Conservation (phyloP, 1,140 invertebrate species). For the Meloidogyne floridensis region DNA sequence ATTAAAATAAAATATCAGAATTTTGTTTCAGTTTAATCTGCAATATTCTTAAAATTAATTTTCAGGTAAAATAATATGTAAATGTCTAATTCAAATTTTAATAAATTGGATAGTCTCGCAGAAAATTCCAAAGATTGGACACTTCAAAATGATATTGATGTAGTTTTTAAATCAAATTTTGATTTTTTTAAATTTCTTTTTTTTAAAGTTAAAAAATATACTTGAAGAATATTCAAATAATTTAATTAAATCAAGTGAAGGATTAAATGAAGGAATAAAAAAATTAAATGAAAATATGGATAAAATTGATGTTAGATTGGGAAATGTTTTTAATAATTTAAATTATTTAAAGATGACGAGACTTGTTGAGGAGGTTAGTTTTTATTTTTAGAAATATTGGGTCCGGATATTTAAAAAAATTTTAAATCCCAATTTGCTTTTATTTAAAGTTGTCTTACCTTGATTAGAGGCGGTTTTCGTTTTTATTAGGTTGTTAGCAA, state of each 20-base stretch:
- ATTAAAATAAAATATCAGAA: too few species aligned
- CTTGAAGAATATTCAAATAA: conserved; percentile 5
- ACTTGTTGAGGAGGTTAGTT: neutral
- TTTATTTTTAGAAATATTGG: neutral
- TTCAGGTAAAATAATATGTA: neutral
- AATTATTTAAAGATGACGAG: neutral
- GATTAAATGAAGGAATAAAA: neutral
- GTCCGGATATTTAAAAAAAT: neutral
- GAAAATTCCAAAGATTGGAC: neutral
- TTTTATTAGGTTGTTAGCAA: too few species aligned
- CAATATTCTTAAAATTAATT: neutral
- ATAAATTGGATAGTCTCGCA: neutral
- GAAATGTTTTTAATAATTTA: neutral
- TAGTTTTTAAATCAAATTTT: neutral
- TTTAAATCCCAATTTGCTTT: neutral
- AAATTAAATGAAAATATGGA: neutral
- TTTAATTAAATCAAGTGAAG: neutral
- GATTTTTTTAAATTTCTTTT: neutral
- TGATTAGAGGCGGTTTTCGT: too few species aligned
- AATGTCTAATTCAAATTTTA: neutral
- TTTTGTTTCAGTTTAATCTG: too few species aligned
- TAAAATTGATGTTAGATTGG: neutral
- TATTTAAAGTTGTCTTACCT: too few species aligned
- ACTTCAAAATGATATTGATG: neutral
- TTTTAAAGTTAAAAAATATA: neutral